Percentiles rank a stretch among this genome's conserved stretches.
These are phyloP conservation scores for Cephalotes varians DNA, from an alignment of 2,888 invertebrate genomes.

Conservation along the genomic window DNA sequence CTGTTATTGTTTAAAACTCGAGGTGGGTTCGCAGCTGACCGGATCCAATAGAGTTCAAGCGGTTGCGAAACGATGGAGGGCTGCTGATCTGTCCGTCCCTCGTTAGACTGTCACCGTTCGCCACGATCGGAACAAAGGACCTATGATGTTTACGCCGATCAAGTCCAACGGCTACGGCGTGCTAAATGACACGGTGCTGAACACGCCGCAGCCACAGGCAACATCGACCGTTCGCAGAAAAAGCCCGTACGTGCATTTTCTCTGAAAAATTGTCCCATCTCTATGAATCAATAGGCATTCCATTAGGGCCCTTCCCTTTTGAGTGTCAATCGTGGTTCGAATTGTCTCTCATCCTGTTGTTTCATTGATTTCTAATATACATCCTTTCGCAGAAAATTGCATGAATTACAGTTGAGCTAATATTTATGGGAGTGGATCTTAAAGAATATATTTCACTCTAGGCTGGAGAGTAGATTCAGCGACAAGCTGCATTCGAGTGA, in stretches of 20 bases:
- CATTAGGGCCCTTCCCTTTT: too few relatives aligned
- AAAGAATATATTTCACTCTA: slow-evolving; percentile 31
- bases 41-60: slow-evolving; percentile 17
- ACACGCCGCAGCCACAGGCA: slow-evolving; percentile 85
- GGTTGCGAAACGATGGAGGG: not conserved
- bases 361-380: not conserved
- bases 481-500: not conserved
- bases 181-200: slow-evolving; percentile 79
- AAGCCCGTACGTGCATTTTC: slow-evolving; percentile 73
- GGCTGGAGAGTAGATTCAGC: slow-evolving; percentile 40
- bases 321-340: not conserved
- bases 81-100: not conserved
- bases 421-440: not conserved
- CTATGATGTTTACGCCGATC: slow-evolving; percentile 68
- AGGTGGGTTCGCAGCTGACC: slow-evolving; percentile 10
- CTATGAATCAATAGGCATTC: slow-evolving; percentile 11
- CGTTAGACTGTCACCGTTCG: not conserved
- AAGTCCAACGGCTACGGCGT: slow-evolving; percentile 65
- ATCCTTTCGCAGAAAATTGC: not conserved
- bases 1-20: slow-evolving; percentile 66
- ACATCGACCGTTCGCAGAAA: slow-evolving; percentile 85
- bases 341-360: not conserved
- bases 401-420: not conserved
- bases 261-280: not conserved
- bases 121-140: slow-evolving; percentile 38